Base-by-base conservation (phyloP, 2,888 invertebrate species). In the Spicauda simplicius region DNA sequence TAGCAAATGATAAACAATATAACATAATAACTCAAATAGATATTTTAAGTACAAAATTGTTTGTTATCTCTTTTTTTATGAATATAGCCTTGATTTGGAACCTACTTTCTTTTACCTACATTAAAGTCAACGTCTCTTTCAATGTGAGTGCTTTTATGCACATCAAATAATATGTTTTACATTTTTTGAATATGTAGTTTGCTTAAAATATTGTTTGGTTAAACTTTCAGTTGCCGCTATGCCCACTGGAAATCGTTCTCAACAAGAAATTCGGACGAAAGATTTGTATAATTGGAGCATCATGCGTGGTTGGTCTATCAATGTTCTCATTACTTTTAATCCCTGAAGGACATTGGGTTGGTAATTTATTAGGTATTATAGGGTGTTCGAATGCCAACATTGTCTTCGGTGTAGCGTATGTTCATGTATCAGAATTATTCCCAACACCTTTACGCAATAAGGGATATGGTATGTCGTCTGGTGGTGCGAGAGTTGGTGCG, bases 391-490 rank as follows among this genome's bases (percentile, higher is more conserved):
- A 77, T 2, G 61, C 75, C 0, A 77, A 69, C 18, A 58, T 75
- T 0, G 74, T 74, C 0, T 86, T 82, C 20, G 59, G 72, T 10
- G 69, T 84, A 0, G 57, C 80, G 0, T 85, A 83, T 65, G 72
- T 87, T 10, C 81, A 80, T 50, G 78, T 76, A 0, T 80, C 82
- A 10, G 88, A 88, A 64, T 68, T 87, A n/a, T 88, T 81, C 69
- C 87, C 88, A 5, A 88, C 88, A 0, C 75, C 82, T 12, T 72
- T 88, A 37, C 81, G 88, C 30, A 86, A 81, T 50, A 88, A 86
- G 85, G 84, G 82, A 0, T 80, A 80, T 12, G 82, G 86, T 54
- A 33, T 83, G 2, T 77, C 77, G 20, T 79, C 82, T 4, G 74
- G 77, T 53, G 85, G 82, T 20, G 77, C 81, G 0, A 85, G 83